Evolutionary conservation across 1,140 invertebrate genomes (phyloP).

Genomic region (Lanistes nyassanus): DNA sequence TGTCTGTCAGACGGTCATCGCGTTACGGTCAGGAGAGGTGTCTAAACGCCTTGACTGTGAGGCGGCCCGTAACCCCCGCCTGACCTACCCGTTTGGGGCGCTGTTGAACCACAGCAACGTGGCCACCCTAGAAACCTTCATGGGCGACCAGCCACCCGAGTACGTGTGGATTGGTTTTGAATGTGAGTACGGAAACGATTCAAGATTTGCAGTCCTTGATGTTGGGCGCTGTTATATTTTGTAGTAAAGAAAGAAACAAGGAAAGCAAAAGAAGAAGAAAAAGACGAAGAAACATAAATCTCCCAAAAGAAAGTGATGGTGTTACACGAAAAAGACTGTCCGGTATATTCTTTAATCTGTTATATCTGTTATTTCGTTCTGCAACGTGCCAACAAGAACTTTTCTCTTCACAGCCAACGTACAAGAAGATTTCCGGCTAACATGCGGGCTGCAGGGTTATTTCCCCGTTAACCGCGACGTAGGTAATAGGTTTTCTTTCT

Average conservation of each 20-base stretch:
- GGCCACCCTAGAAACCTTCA: constrained; percentile 22
- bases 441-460: constrained; percentile 20
- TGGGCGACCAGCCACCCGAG: constrained; percentile 17
- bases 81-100: constrained; percentile 27
- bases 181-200: constrained; percentile 14
- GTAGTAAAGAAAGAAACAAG: neutral
- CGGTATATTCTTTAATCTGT: too few species aligned
- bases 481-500: too few species aligned
- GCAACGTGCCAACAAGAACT: too few species aligned
- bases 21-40: constrained; percentile 12
- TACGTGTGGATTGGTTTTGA: constrained; percentile 34
- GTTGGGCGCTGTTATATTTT: too few species aligned
- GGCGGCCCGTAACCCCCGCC: constrained; percentile 21
- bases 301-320: too few species aligned
- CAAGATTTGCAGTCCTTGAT: too few species aligned
- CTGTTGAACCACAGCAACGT: constrained; percentile 33
- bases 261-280: too few species aligned
- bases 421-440: constrained; percentile 22
- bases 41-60: constrained; percentile 18
- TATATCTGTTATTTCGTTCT: too few species aligned
- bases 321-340: too few species aligned
- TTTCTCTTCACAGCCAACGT: constrained; percentile 18
- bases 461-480: neutral
- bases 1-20: constrained; percentile 10
- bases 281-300: too few species aligned